phyloP scores from a whole-genome alignment of 1,140 invertebrate species.

The Probaryconus sp. region DNA sequence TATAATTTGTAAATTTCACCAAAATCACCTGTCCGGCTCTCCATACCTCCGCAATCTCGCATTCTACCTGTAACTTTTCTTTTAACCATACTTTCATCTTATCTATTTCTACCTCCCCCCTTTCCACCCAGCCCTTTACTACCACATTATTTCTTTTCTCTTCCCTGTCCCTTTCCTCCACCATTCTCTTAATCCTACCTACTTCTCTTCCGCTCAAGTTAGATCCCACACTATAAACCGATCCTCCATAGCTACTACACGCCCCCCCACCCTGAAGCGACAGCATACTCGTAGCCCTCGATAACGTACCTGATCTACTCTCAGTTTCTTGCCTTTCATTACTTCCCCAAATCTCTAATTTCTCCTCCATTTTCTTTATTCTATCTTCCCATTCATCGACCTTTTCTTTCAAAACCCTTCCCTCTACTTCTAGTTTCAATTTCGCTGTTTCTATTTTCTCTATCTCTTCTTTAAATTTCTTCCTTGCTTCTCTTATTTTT shows the following conservation, averaged over 20 bases:
- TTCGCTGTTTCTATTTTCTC: not conserved
- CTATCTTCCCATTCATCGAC: slow-evolving; percentile 5
- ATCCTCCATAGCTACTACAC: not conserved
- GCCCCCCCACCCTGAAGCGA: not conserved
- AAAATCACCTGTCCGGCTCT: not conserved
- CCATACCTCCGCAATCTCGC: not conserved
- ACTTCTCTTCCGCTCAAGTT: not conserved
- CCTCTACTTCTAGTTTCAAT: not conserved
- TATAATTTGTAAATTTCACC: slow-evolving; percentile 1
- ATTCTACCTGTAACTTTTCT: not conserved
- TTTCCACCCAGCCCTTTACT: not conserved
- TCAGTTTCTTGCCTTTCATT: slow-evolving; percentile 6
- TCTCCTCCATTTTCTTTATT: slow-evolving; percentile 2
- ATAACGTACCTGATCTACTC: not conserved
- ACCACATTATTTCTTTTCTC: slow-evolving; percentile 10
- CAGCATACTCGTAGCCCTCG: not conserved
- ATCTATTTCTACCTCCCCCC: not conserved
- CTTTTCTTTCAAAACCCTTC: not conserved
- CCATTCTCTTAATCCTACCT: not conserved
- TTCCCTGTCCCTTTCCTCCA: slow-evolving; percentile 6
- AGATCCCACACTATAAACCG: not conserved
- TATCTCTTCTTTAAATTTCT: not conserved
- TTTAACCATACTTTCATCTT: slow-evolving; percentile 3
- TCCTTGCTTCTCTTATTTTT: slow-evolving; percentile 1
- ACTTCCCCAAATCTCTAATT: not conserved